A percentile compares a stretch with the other conserved stretches of the same genome.
Evolutionary conservation across 2,113 vertebrate species (phyloP).

Genomic region (Okapia johnstoni): DNA sequence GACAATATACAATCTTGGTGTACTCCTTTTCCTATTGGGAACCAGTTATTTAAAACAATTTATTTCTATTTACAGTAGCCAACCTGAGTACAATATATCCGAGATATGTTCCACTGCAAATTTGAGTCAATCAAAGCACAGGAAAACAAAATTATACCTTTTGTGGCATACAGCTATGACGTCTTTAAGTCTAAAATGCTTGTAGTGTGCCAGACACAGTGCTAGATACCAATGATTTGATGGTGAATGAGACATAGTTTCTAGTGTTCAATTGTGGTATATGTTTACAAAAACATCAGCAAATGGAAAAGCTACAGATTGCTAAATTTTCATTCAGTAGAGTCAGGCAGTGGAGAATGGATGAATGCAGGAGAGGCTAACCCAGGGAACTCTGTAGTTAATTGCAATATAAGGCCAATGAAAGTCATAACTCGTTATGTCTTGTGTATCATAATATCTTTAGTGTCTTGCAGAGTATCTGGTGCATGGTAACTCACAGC

Average conservation of each 20-base stretch:
- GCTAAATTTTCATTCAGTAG: neutral
- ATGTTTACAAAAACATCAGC: neutral
- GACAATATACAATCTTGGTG: neutral
- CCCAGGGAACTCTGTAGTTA: neutral
- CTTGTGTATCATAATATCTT: neutral
- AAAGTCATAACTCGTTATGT: neutral
- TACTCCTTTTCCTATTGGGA: neutral
- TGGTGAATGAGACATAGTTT: neutral
- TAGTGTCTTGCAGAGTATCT: neutral
- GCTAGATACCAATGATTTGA: neutral
- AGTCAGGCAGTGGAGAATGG: neutral
- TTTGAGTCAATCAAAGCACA: neutral
- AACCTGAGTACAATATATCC: neutral
- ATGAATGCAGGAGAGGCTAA: neutral
- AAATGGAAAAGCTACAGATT: neutral
- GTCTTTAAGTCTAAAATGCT: neutral
- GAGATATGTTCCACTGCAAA: neutral
- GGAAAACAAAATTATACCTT: neutral
- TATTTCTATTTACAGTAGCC: neutral
- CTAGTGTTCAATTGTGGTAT: neutral
- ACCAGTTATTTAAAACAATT: neutral
- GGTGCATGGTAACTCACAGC: neutral
- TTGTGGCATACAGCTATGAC: neutral
- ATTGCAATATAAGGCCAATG: neutral
- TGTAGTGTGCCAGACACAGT: fast-evolving